Conservation (phyloP, 2,113 vertebrate genomes). For the Pao palembangensis region DNA sequence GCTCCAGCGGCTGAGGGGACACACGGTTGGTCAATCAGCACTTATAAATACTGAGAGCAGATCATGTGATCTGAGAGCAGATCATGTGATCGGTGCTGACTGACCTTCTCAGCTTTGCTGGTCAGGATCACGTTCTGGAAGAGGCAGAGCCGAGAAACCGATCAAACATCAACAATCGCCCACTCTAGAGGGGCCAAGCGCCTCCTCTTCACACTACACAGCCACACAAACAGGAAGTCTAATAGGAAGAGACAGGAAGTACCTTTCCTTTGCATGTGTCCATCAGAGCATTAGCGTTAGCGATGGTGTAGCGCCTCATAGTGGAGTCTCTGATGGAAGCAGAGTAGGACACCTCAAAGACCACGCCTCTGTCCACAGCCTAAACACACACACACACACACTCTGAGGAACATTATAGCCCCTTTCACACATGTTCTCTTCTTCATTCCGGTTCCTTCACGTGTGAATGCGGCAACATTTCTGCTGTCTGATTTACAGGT, state of each 20-base stretch:
- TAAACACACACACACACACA: conserved; percentile 47
- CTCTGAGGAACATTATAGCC: too few species aligned
- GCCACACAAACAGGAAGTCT: neutral
- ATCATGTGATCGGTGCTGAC: neutral
- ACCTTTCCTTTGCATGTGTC: conserved; percentile 93
- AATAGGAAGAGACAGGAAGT: neutral
- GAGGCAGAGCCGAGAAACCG: conserved; percentile 33
- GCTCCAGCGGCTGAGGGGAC: conserved; percentile 81
- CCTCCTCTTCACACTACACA: conserved; percentile 1
- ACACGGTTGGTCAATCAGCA: conserved; percentile 1
- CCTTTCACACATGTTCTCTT: too few species aligned
- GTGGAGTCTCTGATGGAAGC: conserved; percentile 91
- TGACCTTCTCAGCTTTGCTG: conserved; percentile 87
- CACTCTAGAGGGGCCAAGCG: neutral
- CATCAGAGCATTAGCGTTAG: conserved; percentile 83
- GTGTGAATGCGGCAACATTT: too few species aligned
- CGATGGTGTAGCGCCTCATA: conserved; percentile 90
- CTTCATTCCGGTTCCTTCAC: too few species aligned
- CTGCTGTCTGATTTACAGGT: too few species aligned
- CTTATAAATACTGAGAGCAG: conserved; percentile 19
- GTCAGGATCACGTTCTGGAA: conserved; percentile 86
- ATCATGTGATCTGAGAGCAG: conserved; percentile 33
- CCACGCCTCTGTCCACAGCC: conserved; percentile 87
- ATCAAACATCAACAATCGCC: too few species aligned
- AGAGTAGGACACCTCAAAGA: conserved; percentile 87